Evolutionary conservation across 2,113 vertebrate species (phyloP).

Genomic region (Chunga burmeisteri): DNA sequence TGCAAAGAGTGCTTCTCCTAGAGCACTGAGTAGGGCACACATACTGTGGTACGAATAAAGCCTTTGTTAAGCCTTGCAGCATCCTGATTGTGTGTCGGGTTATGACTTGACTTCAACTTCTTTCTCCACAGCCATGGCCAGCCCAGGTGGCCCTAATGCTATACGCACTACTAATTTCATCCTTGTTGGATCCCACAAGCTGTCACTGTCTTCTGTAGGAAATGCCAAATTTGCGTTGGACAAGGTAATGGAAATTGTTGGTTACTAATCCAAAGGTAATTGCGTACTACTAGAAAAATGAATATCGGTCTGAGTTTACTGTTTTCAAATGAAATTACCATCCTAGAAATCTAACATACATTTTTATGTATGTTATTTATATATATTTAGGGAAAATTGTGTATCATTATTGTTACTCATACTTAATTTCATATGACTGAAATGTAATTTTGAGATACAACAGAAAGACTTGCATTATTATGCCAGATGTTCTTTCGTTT

Average conservation of each 20-base stretch:
- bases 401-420: neutral
- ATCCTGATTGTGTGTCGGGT: neutral
- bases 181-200: slow-evolving; percentile 87
- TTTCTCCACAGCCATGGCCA: slow-evolving; percentile 81
- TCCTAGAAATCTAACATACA: neutral
- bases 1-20: neutral
- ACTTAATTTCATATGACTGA: neutral
- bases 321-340: neutral
- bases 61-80: neutral
- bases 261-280: neutral
- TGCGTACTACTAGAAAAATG: neutral
- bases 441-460: neutral
- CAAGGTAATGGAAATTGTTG: slow-evolving; percentile 80
- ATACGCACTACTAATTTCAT: slow-evolving; percentile 89
- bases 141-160: slow-evolving; percentile 87
- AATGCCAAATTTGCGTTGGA: slow-evolving; percentile 86
- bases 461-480: neutral
- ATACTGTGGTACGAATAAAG: neutral
- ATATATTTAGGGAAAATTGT: neutral
- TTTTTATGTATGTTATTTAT: neutral
- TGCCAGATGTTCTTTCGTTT: neutral
- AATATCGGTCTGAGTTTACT: neutral
- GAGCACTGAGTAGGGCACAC: neutral
- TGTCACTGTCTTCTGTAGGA: slow-evolving; percentile 85
- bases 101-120: neutral